Evolutionary conservation across 1,140 invertebrate genomes (phyloP), one percentile per base, ranked within the genome.

Genomic region (Drosophila pachea): DNA sequence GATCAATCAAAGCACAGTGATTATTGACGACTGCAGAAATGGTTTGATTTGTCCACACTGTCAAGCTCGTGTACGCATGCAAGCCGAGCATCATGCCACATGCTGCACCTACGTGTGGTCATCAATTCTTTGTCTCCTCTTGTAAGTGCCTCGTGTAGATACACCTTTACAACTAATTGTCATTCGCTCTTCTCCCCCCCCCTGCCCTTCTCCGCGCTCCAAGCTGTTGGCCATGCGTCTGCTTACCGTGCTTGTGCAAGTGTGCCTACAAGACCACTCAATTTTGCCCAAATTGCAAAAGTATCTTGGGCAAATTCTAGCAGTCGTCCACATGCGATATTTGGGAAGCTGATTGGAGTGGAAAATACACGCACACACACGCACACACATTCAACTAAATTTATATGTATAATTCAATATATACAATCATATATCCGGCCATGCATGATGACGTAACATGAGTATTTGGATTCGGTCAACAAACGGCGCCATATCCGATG

Each of bases 201-300:
- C 9, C 5, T 32, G n/a, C 54, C 11, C 8, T 90, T 35, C 3
- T 12, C 4, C 36, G 35, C 87, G n/a, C n/a, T n/a, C 22, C 22
- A 22, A 84, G 82, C 0, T 83, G 74, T 59, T 93, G 92, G 90
- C 91, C 90, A 3, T 94, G 92, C 68, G 91, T 91, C 7, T 92
- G 91, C 50, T 76, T 92, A n/a, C 93, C 93, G 4, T 94, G 94
- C 66, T 94, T 92, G 62, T 91, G 92, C 68, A 91, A 94, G 68
- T 91, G 89, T 7, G 93, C 92, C 74, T 89, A 92, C 67, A 90
- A 89, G 8, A 91, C 91, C n/a, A 92, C 92, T 54, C 94, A 94
- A 70, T 92, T 91, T 69, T 94, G 94, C 75, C 93, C 93, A 12
- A 91, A 91, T 45, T 94, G 94, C 73, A 90, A 90, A 11, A 78